Conservation (phyloP, 2,113 vertebrate species). For the Phoxinus phoxinus region DNA sequence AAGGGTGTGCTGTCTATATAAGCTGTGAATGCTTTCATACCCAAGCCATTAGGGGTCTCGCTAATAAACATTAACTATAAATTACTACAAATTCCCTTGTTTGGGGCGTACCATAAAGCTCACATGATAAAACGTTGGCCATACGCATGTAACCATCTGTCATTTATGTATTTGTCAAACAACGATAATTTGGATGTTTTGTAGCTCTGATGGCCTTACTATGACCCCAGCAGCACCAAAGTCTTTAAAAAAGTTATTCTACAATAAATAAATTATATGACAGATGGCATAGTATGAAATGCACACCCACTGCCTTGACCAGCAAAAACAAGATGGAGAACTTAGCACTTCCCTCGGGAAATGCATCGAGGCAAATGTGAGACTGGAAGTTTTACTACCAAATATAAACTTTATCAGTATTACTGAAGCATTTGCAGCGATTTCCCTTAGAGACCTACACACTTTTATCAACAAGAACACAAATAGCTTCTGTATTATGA, state of each 20-base stretch:
- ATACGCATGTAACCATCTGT: no score
- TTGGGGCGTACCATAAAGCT: no score
- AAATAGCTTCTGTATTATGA: not conserved
- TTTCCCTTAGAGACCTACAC: not conserved
- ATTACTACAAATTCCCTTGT: no score
- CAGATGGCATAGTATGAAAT: constrained; percentile 22
- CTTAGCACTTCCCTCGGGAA: constrained; percentile 18
- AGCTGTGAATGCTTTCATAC: no score
- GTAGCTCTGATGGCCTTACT: not conserved
- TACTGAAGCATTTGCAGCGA: not conserved
- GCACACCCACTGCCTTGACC: constrained; percentile 18
- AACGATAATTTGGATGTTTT: not conserved
- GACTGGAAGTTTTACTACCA: not conserved
- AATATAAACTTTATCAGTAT: constrained; percentile 27
- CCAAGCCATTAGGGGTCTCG: no score
- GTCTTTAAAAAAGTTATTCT: constrained; percentile 8
- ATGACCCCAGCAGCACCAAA: not conserved
- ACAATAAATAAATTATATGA: constrained; percentile 23
- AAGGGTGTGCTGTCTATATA: no score
- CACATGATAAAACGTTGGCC: no score
- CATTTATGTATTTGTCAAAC: no score
- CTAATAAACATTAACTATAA: no score
- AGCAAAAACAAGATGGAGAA: constrained; percentile 12
- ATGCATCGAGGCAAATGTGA: constrained; percentile 4
- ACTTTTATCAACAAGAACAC: not conserved